These are phyloP conservation scores for Pristionchus maxplancki DNA, from an alignment of 2,888 invertebrate genomes.

Conservation along the genomic window DNA sequence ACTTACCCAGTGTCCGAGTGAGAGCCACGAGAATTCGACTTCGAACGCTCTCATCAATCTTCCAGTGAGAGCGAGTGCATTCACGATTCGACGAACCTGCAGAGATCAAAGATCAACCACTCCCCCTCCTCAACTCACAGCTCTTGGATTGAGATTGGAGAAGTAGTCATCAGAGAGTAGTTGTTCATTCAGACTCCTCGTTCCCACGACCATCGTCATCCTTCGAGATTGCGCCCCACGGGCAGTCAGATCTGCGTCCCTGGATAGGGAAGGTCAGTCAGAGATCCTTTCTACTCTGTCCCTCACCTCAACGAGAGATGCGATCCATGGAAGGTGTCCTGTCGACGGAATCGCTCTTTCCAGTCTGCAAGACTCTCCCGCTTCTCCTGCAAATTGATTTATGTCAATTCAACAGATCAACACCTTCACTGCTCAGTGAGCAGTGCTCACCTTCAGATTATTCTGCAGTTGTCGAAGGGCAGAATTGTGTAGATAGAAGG, in stretches of 20 bases:
- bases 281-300: background rate
- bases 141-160: slow-evolving; percentile 97
- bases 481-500: slow-evolving; percentile 97
- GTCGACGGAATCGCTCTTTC: slow-evolving; percentile 70
- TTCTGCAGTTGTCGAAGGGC: slow-evolving; percentile 84
- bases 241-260: slow-evolving; percentile 21
- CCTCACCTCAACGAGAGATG: slow-evolving; percentile 64
- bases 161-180: slow-evolving; percentile 97
- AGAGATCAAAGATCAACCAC: slow-evolving; percentile 86
- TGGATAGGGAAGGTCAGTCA: background rate
- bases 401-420: background rate
- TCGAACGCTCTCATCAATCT: slow-evolving; percentile 97
- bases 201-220: slow-evolving; percentile 53
- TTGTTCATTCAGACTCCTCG: slow-evolving; percentile 51
- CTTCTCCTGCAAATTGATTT: slow-evolving; percentile 56
- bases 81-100: slow-evolving; percentile 69
- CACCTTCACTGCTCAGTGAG: background rate
- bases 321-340: slow-evolving; percentile 73
- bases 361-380: slow-evolving; percentile 69
- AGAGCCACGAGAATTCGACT: slow-evolving; percentile 99
- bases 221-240: slow-evolving; percentile 43
- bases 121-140: slow-evolving; percentile 83
- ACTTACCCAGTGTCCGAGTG: slow-evolving; percentile 93
- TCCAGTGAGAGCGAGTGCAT: slow-evolving; percentile 74
- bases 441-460: slow-evolving; percentile 57